These are phyloP conservation scores for Seira ritae DNA, from an alignment of 2,888 invertebrate genomes.

Conservation along the genomic window DNA sequence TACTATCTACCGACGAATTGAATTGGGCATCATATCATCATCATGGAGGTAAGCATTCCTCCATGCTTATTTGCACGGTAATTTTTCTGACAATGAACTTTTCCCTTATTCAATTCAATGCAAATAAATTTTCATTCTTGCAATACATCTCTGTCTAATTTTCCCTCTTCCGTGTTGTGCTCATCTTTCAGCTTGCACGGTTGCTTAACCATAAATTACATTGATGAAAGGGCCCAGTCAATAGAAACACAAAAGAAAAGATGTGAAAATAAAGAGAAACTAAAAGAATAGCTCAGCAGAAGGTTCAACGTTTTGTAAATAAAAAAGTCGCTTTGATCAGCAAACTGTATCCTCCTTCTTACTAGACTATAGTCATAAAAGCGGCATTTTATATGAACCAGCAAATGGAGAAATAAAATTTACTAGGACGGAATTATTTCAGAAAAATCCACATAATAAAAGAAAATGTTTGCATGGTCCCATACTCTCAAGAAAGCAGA, in stretches of 20 bases:
- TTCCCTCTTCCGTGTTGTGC: not conserved
- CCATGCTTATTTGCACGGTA: constrained; percentile 62
- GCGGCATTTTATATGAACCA: not conserved
- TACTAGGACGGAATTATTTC: not conserved
- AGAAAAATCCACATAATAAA: constrained; percentile 13
- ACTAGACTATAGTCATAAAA: not conserved
- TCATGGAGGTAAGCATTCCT: constrained; percentile 53
- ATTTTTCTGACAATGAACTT: constrained; percentile 61
- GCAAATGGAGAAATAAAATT: not conserved
- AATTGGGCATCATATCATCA: constrained; percentile 42
- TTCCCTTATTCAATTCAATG: constrained; percentile 32
- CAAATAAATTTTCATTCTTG: constrained; percentile 39
- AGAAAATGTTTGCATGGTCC: constrained; percentile 25
- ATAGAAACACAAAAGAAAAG: not conserved
- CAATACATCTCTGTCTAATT: not conserved
- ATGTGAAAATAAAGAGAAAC: not conserved
- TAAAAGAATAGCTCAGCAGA: constrained; percentile 16
- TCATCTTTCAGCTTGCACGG: constrained; percentile 7
- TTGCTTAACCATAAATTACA: constrained; percentile 25
- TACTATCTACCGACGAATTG: not conserved
- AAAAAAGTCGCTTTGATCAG: not conserved
- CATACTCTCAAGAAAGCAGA: not conserved
- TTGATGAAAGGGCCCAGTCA: constrained; percentile 15
- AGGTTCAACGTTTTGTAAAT: not conserved
- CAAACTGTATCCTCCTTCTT: not conserved